phyloP scores from a whole-genome alignment of 2,888 invertebrate species.

The Drosophila paramelanica region DNA sequence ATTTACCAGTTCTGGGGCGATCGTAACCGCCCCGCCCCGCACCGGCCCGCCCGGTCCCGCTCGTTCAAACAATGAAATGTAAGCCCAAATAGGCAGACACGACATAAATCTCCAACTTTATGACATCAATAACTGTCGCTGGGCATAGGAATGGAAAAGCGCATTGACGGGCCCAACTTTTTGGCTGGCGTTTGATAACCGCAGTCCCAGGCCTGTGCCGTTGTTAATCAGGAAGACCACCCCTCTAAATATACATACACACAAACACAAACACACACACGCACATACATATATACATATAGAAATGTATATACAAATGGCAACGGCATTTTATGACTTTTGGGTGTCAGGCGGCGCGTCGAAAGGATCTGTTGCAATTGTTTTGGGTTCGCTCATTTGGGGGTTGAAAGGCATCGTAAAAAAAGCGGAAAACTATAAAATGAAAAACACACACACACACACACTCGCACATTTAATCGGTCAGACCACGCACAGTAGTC shows the following conservation, averaged over 20 bases:
- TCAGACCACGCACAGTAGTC: constrained; percentile 72
- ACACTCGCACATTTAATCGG: constrained; percentile 52
- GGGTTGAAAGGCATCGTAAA: constrained; percentile 74
- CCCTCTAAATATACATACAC: constrained; percentile 34
- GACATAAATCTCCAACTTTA: constrained; percentile 79
- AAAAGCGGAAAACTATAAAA: constrained; percentile 79
- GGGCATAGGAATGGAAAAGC: constrained; percentile 56
- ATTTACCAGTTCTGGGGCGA: constrained; percentile 36
- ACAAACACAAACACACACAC: constrained; percentile 17
- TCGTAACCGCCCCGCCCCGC: constrained; percentile 23
- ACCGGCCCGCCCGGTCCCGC: constrained; percentile 8
- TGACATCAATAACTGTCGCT: constrained; percentile 80
- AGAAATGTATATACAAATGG: constrained; percentile 57
- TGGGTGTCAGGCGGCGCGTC: constrained; percentile 60
- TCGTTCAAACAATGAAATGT: constrained; percentile 41
- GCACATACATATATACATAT: constrained; percentile 22
- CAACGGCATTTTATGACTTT: constrained; percentile 78
- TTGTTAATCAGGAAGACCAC: constrained; percentile 62
- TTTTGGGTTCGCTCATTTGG: constrained; percentile 54
- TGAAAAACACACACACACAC: constrained; percentile 67
- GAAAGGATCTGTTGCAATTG: constrained; percentile 77
- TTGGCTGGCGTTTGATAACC: constrained; percentile 70
- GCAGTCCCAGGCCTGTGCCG: constrained; percentile 51
- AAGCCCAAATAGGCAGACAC: constrained; percentile 51
- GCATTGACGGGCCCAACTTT: constrained; percentile 47